Evolutionary conservation across 2,797 vertebrate species (phyloP), one percentile per base, ranked within the genome.

Genomic region (Odontamblyopus lacepedii): DNA sequence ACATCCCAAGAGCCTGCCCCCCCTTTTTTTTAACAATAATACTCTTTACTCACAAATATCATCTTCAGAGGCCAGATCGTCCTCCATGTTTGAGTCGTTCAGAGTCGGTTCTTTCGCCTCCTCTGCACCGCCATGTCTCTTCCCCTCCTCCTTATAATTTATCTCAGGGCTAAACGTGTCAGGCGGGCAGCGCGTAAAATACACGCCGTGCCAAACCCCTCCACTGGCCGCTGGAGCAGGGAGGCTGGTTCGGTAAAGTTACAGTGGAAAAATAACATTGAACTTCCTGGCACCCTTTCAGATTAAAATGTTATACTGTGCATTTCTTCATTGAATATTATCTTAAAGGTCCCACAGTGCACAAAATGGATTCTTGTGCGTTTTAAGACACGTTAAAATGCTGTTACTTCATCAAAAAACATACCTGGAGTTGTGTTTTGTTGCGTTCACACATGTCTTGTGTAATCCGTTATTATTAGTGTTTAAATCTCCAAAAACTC

Each of bases 61-160:
- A 23, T 93, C 92, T 69, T 93, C 93, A 2, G 90, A 91, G 70
- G 80, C 85, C 81, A 91, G 78, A 2, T 89, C 89, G 77, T 92
- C 91, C 75, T 91, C 92, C 92, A 94, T 94, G 59, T 68, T 76
- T 1, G 67, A 18, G 6, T 2, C 15, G 0, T 55, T 55, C 73
- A 15, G 70, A n/a, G 57, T 23, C 59, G 12, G n/a, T 23, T 50
- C 5, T 30, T 27, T 27, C 29, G 5, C 6, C 1, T 18, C n/a
- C 48, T n/a, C 0, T 1, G 30, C 6, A 12, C 53, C 19, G 2
- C 4, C 44, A 9, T 38, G 26, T 7, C 67, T 59, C 15, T 67
- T 6, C 32, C 12, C n/a, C 15, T 0, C 4, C 32, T 16, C 0
- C 3, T 32, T 0, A 1, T 57, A 15, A 38, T 56, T 56, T 35